Base-by-base conservation (phyloP, 2,888 invertebrate genomes). In the Drosophila pseudotalamancana region DNA sequence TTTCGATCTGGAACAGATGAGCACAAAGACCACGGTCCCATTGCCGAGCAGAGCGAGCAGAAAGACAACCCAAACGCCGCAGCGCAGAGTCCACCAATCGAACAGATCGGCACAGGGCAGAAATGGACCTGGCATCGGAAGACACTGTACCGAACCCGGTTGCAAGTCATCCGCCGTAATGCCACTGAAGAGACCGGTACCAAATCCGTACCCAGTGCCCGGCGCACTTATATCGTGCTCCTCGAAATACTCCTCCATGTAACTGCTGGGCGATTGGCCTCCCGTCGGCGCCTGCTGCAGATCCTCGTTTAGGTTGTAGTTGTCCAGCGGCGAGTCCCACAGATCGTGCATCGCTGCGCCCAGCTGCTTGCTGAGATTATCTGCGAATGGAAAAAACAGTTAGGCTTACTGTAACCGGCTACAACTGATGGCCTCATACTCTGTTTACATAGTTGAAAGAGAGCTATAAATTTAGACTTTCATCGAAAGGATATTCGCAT, bases 31-130 rank as follows among this genome's bases (percentile, higher is more conserved):
- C 8, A 99, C 98, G 0, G 97, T 97, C 40, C 98, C 98, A 91
- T 99, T 99, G 70, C 99, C 99, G 48, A 99, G 93, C 92, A 99
- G 95, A 34, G 99, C 98, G 82, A 98, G 93, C 57, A 99, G 94
- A 92, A 99, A 99, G 39, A 99, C 98, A 12, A 98, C 95, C 99
- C 99, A 99, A 48, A 99, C 98, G 16, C 98, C 98, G 90, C 98
- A 98, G 35, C 98, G 94, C 80, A 98, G 92, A 4, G 98, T 97
- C 98, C 98, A 98, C 98, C 98, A 98, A 90, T 98, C 98, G 91
- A 99, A 98, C 54, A 98, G 93, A 91, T 98, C 98, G 89, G 97
- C 96, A 91, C 98, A 99, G 4, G 98, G 98, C 88, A 98, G 93
- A 92, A 98, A 98, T 3, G 98, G 98, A 21, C 97, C 97, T 2